Percentiles rank a stretch among this genome's conserved stretches.
phyloP scores from a whole-genome alignment of 2,888 invertebrate species.

The Aricia artaxerxes region DNA sequence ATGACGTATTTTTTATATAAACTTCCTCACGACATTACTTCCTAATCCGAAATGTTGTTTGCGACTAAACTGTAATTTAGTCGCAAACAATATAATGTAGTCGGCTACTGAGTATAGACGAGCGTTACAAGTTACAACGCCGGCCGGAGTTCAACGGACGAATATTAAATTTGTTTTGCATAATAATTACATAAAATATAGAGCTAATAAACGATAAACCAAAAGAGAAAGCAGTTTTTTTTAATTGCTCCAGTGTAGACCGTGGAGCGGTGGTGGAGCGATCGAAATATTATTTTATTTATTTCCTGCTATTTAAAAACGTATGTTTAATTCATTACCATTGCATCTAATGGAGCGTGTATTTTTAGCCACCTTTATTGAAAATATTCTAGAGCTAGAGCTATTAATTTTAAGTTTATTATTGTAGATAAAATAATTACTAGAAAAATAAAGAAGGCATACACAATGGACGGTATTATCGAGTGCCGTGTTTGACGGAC shows the following conservation, averaged over 20 bases:
- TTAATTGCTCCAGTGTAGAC: not conserved
- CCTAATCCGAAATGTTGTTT: not conserved
- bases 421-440: not conserved
- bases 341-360: not conserved
- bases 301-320: not conserved
- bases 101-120: not conserved
- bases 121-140: not conserved
- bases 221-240: conserved; percentile 26
- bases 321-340: not conserved
- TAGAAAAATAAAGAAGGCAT: not conserved
- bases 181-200: conserved; percentile 17
- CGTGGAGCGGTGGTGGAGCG: not conserved
- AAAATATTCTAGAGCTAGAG: not conserved
- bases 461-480: not conserved
- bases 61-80: not conserved
- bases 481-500: not conserved
- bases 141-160: not conserved
- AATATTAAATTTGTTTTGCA: conserved; percentile 18
- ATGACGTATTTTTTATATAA: not conserved
- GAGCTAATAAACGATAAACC: conserved; percentile 22
- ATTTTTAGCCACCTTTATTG: not conserved
- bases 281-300: conserved; percentile 2
- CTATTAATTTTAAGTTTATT: not conserved
- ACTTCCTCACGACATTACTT: not conserved
- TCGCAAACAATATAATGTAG: conserved; percentile 11